Base-by-base conservation (phyloP, 2,888 invertebrate species). In the Thecocarcelia acutangulata region DNA sequence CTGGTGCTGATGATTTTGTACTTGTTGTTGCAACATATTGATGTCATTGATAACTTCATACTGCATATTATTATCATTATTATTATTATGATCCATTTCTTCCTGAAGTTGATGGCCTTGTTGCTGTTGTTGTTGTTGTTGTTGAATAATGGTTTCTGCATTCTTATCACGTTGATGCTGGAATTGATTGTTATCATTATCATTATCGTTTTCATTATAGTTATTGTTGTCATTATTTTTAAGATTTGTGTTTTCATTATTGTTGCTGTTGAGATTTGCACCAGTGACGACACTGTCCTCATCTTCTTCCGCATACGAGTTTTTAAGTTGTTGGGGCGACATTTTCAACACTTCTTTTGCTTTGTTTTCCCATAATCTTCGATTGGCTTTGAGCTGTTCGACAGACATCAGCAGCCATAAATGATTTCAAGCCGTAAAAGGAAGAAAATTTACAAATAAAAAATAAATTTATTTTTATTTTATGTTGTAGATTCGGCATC, bases 321-420 rank as follows among this genome's bases (percentile, higher is more conserved):
- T 83, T 66, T 88, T 86, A 78, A 85, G 85, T 28, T 86, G 85
- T 70, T 84, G 85, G 17, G 87, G 86, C 68, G 84, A 80, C 80
- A 90, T 86, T 80, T 88, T 87, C 70, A 91, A 84, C 78, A 91
- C 87, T 87, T 91, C 87, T 79, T 91, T 90, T 15, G 90, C 91
- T 84, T 90, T 90, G 87, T 87, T 89, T 87, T 91, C 90, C 91
- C 91, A 91, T 74, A 90, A 86, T 80, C 88, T 87, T 84, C 90
- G 89, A 87, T 91, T 90, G 73, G 90, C 90, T 87, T 89, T 91
- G 86, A 91, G 87, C 91, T 91, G 84, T 68, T 66, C 46, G 42
- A 61, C 42, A n/a, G n/a, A n/a, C n/a, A n/a, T n/a, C n/a, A 64
- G 50, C 58, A 59, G 46, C 1, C 64, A 56, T 48, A 44, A 68